Evolutionary conservation across 2,797 vertebrate species (phyloP).

Genomic region (Mallotus villosus): DNA sequence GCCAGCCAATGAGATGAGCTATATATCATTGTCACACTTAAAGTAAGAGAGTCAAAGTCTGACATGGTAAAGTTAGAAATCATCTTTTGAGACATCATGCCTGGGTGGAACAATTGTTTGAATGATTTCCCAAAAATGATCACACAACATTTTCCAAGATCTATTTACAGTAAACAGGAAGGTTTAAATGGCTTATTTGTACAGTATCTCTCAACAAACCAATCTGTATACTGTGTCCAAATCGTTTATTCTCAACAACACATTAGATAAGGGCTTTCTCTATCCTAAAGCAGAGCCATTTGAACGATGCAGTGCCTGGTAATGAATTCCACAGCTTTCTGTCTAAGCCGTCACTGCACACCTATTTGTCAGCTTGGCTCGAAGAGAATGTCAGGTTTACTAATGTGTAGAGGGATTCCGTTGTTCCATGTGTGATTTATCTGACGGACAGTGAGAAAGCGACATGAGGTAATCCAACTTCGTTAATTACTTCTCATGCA

Average conservation of each 20-base stretch:
- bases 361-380: slow-evolving; percentile 3
- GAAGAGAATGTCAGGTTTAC: background rate
- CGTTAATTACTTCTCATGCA: background rate
- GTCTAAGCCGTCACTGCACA: background rate
- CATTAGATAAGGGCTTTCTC: background rate
- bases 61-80: no score
- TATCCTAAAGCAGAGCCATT: background rate
- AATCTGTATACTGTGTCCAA: no score
- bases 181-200: no score
- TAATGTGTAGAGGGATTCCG: background rate
- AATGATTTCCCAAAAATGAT: no score
- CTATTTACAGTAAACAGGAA: no score
- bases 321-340: background rate
- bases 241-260: no score
- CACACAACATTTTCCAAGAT: no score
- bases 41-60: background rate
- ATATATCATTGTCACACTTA: background rate
- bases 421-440: slow-evolving; percentile 1
- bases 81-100: no score
- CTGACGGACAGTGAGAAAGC: background rate
- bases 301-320: background rate
- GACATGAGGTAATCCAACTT: background rate
- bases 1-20: slow-evolving; percentile 1
- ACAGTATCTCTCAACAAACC: no score
- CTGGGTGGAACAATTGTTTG: no score